phyloP scores from a whole-genome alignment of 2,797 vertebrate species.

The Myoxocephalus aenaeus region DNA sequence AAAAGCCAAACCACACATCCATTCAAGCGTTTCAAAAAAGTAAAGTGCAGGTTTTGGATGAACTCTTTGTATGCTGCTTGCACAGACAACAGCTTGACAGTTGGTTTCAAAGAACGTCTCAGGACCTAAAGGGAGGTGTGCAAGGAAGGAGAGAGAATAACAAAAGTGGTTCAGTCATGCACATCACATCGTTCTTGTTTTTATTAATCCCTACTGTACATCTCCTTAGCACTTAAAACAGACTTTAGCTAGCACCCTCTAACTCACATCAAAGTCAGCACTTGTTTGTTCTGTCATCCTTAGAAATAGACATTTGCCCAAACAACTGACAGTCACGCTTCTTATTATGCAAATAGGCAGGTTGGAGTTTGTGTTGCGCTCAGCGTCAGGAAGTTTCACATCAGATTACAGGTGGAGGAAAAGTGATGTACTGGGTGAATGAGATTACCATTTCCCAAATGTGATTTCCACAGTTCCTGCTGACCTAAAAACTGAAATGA shows the following conservation, averaged over 20 bases:
- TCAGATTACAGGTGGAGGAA: constrained; percentile 56
- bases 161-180: constrained; percentile 83
- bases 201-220: constrained; percentile 84
- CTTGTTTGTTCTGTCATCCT: constrained; percentile 69
- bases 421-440: constrained; percentile 18
- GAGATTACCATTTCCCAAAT: constrained; percentile 15
- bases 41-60: constrained; percentile 70
- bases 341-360: constrained; percentile 55
- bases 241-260: constrained; percentile 56
- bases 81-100: constrained; percentile 85
- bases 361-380: constrained; percentile 21
- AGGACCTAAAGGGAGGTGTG: constrained; percentile 82
- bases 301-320: constrained; percentile 65
- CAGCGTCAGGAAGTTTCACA: constrained; percentile 19
- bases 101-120: constrained; percentile 84
- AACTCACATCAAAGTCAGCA: constrained; percentile 71
- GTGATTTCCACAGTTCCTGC: constrained; percentile 10
- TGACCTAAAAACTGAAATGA: constrained; percentile 25
- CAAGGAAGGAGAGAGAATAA: constrained; percentile 77
- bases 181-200: constrained; percentile 81
- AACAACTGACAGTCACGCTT: constrained; percentile 53
- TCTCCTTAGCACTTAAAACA: constrained; percentile 75
- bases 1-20: constrained; percentile 60
- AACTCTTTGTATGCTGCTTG: constrained; percentile 83
- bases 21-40: constrained; percentile 62